These are phyloP conservation scores for Sebastes schlegelii DNA, from an alignment of 2,113 vertebrate species.

Conservation along the genomic window DNA sequence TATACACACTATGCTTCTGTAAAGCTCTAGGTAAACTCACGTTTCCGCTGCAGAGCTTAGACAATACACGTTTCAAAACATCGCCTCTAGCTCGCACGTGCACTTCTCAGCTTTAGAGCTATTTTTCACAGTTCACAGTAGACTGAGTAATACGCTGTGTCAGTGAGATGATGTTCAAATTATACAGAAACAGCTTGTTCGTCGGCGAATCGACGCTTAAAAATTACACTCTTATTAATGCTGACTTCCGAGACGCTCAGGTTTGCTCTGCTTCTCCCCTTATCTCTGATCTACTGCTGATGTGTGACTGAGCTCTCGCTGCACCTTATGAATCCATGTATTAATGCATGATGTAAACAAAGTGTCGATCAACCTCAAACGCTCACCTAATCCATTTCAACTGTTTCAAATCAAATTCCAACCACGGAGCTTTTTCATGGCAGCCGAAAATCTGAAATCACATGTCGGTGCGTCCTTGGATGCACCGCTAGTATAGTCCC, in stretches of 20 bases:
- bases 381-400: background rate
- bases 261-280: background rate
- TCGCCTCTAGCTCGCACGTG: background rate
- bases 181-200: conserved; percentile 22
- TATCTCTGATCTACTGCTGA: conserved; percentile 1
- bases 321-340: background rate
- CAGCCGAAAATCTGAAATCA: background rate
- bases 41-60: background rate
- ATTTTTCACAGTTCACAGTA: conserved; percentile 23
- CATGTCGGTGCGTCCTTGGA: conserved; percentile 5
- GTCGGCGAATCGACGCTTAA: background rate
- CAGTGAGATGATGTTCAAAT: conserved; percentile 10
- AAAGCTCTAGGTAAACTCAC: too few relatives aligned
- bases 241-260: background rate
- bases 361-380: background rate
- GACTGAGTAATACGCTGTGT: background rate
- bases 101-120: conserved; percentile 3
- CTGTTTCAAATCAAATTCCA: background rate
- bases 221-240: conserved; percentile 13
- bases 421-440: background rate
- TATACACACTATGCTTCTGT: background rate
- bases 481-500: background rate
- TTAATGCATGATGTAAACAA: background rate
- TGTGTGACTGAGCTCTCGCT: background rate
- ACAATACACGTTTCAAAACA: background rate